phyloP scores from a whole-genome alignment of 2,113 vertebrate species.

The Macroglossus sobrinus region DNA sequence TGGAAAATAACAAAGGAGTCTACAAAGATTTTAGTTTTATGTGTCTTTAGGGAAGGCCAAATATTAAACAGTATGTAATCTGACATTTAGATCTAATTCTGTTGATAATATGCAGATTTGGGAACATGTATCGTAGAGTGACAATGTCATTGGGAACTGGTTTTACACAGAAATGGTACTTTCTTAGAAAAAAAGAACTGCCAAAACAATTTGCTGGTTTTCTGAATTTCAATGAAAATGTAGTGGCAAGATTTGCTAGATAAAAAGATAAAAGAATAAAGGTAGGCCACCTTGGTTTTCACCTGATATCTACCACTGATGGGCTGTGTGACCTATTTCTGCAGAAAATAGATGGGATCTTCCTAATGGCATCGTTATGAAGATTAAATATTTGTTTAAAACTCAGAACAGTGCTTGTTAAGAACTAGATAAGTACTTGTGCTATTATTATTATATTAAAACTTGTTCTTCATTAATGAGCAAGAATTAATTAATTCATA shows the following conservation, averaged over 20 bases:
- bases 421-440: neutral
- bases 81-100: constrained; percentile 48
- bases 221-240: neutral
- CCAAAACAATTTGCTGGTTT: neutral
- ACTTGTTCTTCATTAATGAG: neutral
- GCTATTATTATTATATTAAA: neutral
- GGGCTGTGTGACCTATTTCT: neutral
- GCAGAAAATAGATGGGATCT: neutral
- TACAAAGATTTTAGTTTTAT: constrained; percentile 29
- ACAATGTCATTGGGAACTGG: neutral
- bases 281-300: neutral
- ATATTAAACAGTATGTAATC: constrained; percentile 19
- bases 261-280: neutral
- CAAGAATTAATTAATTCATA: neutral
- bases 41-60: constrained; percentile 25
- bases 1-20: neutral
- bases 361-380: neutral
- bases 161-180: neutral
- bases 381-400: neutral
- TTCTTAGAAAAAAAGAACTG: neutral
- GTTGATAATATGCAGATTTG: neutral
- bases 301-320: neutral
- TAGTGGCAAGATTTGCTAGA: neutral
- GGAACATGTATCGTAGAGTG: neutral
- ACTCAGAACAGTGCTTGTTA: neutral